Evolutionary conservation across 2,797 vertebrate genomes (phyloP).

Genomic region (Siniperca obscura): DNA sequence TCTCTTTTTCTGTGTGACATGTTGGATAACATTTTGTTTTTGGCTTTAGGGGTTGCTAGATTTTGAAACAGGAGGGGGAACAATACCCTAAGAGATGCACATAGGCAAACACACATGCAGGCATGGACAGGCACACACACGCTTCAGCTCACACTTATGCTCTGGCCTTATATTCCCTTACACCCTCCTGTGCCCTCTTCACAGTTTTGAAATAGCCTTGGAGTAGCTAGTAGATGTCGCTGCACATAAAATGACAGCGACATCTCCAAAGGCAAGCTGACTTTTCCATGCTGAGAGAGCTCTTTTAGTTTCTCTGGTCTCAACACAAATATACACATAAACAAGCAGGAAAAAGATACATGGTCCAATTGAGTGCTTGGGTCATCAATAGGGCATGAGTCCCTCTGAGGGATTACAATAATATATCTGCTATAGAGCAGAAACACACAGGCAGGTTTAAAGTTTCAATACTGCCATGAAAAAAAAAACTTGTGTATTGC

Average conservation of each 20-base stretch:
- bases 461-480: background rate
- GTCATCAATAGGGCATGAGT: constrained; percentile 45
- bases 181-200: constrained; percentile 61
- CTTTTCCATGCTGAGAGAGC: constrained; percentile 66
- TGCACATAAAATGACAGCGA: constrained; percentile 72
- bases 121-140: constrained; percentile 3
- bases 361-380: constrained; percentile 9
- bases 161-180: constrained; percentile 54
- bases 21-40: constrained; percentile 54
- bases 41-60: constrained; percentile 45
- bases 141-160: constrained; percentile 23
- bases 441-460: constrained; percentile 9
- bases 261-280: constrained; percentile 72
- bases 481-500: background rate
- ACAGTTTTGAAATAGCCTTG: constrained; percentile 70
- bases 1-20: constrained; percentile 52
- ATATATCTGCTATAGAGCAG: constrained; percentile 8
- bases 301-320: constrained; percentile 47
- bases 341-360: constrained; percentile 31
- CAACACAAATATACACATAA: constrained; percentile 6
- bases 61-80: constrained; percentile 44
- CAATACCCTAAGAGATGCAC: constrained; percentile 36
- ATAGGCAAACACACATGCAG: constrained; percentile 15
- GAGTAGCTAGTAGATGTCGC: constrained; percentile 66
- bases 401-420: constrained; percentile 37